Conservation (phyloP, 64 coral and sea anemone genomes). For the Stichodactyla mertensii region DNA sequence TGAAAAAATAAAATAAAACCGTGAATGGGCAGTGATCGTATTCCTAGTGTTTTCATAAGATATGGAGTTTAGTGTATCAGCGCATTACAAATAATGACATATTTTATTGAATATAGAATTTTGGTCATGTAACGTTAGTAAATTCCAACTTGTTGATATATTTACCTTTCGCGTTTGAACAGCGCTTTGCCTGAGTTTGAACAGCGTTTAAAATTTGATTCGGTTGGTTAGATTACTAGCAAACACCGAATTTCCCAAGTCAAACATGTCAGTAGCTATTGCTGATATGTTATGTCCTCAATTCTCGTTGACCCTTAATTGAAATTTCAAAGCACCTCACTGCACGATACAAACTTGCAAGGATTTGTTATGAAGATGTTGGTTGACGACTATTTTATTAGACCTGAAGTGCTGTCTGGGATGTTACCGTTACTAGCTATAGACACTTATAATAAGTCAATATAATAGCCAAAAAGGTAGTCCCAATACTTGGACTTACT, state of each 20-base stretch:
- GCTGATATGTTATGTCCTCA: background rate
- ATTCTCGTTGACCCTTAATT: background rate
- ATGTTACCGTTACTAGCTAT: too few relatives aligned
- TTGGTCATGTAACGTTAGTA: background rate
- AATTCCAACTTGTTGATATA: background rate
- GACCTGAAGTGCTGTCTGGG: too few relatives aligned
- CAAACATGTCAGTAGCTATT: background rate
- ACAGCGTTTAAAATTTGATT: background rate
- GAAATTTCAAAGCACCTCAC: background rate
- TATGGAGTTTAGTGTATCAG: too few relatives aligned
- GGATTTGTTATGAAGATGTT: background rate
- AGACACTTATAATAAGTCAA: too few relatives aligned
- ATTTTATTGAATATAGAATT: too few relatives aligned
- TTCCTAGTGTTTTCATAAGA: too few relatives aligned
- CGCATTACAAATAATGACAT: too few relatives aligned
- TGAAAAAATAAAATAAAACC: background rate
- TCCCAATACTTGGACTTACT: too few relatives aligned
- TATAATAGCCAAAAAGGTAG: too few relatives aligned
- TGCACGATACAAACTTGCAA: background rate
- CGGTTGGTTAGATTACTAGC: background rate
- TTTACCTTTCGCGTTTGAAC: slow-evolving; percentile 2
- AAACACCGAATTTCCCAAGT: background rate
- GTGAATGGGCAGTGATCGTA: background rate
- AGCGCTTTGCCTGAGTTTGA: background rate
- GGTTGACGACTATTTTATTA: background rate